phyloP scores from a whole-genome alignment of 2,113 vertebrate species.

The Pantherophis guttatus region DNA sequence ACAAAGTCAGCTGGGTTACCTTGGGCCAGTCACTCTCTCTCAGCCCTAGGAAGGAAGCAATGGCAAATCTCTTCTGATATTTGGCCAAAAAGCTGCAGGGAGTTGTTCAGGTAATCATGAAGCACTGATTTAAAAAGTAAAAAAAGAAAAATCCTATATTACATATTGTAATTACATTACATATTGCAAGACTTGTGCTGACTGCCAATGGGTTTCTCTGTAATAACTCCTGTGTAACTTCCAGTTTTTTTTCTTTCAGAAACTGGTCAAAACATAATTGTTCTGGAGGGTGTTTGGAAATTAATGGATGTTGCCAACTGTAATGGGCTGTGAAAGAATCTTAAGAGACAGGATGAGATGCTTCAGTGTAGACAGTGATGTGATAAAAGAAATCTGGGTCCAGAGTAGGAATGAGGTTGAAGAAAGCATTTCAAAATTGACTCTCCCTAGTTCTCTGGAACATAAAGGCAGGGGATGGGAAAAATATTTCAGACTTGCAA shows the following conservation, averaged over 20 bases:
- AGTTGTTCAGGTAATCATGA: background rate
- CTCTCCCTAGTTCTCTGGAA: background rate
- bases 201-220: background rate
- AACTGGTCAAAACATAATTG: background rate
- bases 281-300: background rate
- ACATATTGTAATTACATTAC: background rate
- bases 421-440: background rate
- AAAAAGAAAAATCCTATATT: background rate
- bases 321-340: background rate
- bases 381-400: background rate
- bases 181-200: background rate
- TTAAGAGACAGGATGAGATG: background rate
- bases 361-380: background rate
- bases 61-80: background rate
- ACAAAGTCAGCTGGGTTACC: background rate
- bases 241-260: background rate
- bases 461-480: background rate
- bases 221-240: background rate
- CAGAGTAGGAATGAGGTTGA: background rate
- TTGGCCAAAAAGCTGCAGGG: background rate
- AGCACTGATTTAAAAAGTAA: background rate
- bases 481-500: background rate
- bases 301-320: background rate
- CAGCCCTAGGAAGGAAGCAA: background rate
- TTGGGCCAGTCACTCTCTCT: background rate